Conservation (phyloP, 2,888 invertebrate species). For the Thereva nobilitata region DNA sequence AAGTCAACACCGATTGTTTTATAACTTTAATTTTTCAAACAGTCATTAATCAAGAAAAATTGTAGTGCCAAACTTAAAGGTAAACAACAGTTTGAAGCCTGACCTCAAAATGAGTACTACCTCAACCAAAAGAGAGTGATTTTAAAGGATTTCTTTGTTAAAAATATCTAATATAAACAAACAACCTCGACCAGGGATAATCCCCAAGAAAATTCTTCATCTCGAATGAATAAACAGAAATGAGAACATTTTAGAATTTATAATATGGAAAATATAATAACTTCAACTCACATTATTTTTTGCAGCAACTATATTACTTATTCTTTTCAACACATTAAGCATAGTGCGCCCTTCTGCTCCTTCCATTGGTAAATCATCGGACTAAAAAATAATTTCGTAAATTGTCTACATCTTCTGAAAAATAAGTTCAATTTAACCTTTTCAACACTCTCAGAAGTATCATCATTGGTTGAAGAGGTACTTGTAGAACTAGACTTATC, state of each 20-base stretch:
- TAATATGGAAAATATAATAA: constrained; percentile 24
- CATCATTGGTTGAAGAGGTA: constrained; percentile 45
- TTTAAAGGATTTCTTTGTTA: no score
- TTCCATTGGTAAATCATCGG: constrained; percentile 48
- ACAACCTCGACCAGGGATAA: no score
- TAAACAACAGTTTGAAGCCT: no score
- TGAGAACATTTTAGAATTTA: constrained; percentile 31
- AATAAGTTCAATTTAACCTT: constrained; percentile 39
- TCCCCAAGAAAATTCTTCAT: no score
- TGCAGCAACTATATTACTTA: constrained; percentile 83
- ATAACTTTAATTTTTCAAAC: no score
- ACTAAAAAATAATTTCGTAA: constrained; percentile 22
- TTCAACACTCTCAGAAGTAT: constrained; percentile 48
- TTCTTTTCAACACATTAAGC: constrained; percentile 82
- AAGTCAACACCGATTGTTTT: no score
- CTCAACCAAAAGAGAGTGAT: no score
- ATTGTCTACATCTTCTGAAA: neutral
- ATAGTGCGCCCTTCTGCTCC: constrained; percentile 62
- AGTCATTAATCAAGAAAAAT: no score
- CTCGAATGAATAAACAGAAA: no score
- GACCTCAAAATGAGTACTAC: no score
- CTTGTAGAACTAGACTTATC: constrained; percentile 33
- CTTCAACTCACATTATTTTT: constrained; percentile 71
- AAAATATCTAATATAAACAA: no score
- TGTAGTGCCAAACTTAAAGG: no score